phyloP scores from a whole-genome alignment of 1,140 invertebrate species.

The Bombus ignitus region DNA sequence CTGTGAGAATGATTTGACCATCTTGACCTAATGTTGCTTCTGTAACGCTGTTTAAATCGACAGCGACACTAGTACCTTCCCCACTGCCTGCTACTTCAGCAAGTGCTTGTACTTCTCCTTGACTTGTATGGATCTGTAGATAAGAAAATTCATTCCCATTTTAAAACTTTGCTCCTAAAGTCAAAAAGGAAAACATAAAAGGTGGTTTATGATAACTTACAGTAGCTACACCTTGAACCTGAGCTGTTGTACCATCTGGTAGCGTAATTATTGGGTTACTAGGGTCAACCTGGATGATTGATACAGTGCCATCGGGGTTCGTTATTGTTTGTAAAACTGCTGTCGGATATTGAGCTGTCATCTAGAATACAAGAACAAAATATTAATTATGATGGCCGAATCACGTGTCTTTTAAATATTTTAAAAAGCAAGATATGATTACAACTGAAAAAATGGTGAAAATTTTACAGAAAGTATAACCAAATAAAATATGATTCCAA shows the following conservation, averaged over 20 bases:
- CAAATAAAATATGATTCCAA: constrained; percentile 19
- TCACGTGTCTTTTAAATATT: neutral
- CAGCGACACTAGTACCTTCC: constrained; percentile 88
- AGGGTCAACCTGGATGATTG: constrained; percentile 97
- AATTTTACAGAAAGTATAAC: neutral
- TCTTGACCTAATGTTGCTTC: constrained; percentile 94
- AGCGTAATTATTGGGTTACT: constrained; percentile 97
- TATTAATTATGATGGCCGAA: neutral
- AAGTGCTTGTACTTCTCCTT: constrained; percentile 91
- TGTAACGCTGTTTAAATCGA: constrained; percentile 94
- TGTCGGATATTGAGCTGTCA: constrained; percentile 91
- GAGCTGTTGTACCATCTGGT: constrained; percentile 97
- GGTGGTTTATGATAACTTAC: constrained; percentile 82
- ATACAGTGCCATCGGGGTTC: constrained; percentile 97
- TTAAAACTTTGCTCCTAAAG: neutral
- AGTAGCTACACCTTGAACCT: constrained; percentile 94
- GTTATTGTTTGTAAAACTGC: constrained; percentile 98
- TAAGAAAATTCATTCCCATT: constrained; percentile 23
- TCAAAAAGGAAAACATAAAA: neutral
- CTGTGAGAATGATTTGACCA: constrained; percentile 96
- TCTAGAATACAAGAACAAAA: constrained; percentile 76
- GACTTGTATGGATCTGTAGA: constrained; percentile 88
- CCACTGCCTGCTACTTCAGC: constrained; percentile 87
- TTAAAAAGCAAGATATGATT: neutral
- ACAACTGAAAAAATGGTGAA: constrained; percentile 35